Evolutionary conservation across 2,113 vertebrate genomes (phyloP), one percentile per base, ranked within the genome.

Genomic region (Colinus virginianus): DNA sequence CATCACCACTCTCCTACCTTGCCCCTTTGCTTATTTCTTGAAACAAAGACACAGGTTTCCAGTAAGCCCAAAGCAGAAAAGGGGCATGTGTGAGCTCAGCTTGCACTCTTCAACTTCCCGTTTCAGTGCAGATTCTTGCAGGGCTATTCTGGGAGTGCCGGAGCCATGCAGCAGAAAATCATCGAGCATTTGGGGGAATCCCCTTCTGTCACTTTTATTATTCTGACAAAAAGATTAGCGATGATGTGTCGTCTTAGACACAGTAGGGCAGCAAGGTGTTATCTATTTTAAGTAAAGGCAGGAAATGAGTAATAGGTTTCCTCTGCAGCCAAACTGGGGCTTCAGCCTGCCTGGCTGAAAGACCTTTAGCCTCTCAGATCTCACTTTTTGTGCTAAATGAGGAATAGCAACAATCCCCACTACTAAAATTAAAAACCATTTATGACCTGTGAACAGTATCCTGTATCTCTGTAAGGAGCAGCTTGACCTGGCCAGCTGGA

Each of bases 221-320:
- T 90, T 79, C 68, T 88, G 76, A 61, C 85, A 83, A 82, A 53
- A 49, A 91, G 69, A 63, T 19, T 9, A 83, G 87, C 13, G 77
- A 15, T 89, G 88, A 95, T 64, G 87, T 95, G 89, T 79, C 97
- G 90, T 77, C 77, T 84, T 76, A 85, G 91, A 91, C 88, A 80
- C 43, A 3, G 93, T 40, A 46, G 90, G 91, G 84, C 82, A 79
- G 36, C 5, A 83, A 82, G 67, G 49, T 77, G 71, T 36, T 90
- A 84, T 95, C 81, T 91, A 95, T 97, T 97, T 96, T 88, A 94
- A 92, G 92, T 59, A 78, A 66, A 78, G 78, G 83, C 61, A 78
- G 95, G 93, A 96, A 96, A 94, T 94, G 94, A 96, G 89, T 96
- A 86, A 82, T 63, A 93, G 84, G 78, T 95, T 90, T 97, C 91